Conservation (phyloP, 1,140 invertebrate species). For the Papilio xuthus region DNA sequence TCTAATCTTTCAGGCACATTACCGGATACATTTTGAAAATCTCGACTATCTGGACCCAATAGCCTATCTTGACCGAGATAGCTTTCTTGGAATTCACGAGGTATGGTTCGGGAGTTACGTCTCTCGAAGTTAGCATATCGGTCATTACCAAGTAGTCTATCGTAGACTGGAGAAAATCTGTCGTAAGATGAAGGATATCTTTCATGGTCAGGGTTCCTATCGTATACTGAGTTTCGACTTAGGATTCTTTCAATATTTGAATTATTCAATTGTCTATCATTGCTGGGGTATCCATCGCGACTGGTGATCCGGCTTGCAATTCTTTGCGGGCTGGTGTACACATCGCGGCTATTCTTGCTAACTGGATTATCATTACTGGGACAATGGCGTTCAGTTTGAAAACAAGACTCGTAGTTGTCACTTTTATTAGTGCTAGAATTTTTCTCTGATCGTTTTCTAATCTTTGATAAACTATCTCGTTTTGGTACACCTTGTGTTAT, state of each 20-base stretch:
- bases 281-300: background rate
- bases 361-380: background rate
- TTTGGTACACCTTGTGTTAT: background rate
- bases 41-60: background rate
- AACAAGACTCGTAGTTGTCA: background rate
- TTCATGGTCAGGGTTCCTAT: background rate
- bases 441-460: background rate
- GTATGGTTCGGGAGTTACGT: background rate
- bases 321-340: background rate
- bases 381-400: conserved; percentile 10
- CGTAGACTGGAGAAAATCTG: background rate
- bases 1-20: conserved; percentile 20
- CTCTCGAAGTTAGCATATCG: background rate
- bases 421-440: background rate
- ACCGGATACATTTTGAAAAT: background rate
- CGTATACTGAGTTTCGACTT: background rate
- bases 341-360: background rate
- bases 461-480: background rate
- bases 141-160: background rate
- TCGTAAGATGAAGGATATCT: background rate
- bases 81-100: conserved; percentile 5
- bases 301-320: background rate
- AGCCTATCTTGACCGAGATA: background rate
- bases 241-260: background rate
- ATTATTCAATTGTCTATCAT: conserved; percentile 2